phyloP scores from a whole-genome alignment of 2,888 invertebrate species.

The Dinocampus coccinellae region DNA sequence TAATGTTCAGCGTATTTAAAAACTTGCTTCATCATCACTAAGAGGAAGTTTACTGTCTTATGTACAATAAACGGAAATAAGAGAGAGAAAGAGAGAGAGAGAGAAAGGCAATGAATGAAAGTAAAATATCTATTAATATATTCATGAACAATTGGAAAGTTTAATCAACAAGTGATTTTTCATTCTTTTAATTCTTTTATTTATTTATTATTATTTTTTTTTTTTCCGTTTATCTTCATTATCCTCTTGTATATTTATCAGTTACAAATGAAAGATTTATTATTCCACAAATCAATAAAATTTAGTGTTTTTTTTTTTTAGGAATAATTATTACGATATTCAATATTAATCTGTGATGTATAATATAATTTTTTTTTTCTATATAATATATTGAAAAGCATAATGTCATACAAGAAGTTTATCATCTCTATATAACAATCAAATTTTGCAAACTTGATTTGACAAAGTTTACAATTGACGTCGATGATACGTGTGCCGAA shows the following conservation, averaged over 20 bases:
- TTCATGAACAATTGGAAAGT: not conserved
- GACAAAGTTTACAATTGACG: not conserved
- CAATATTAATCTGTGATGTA: too few relatives aligned
- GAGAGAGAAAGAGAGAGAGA: not conserved
- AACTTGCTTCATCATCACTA: not conserved
- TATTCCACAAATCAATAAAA: too few relatives aligned
- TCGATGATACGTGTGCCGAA: not conserved
- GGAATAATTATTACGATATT: too few relatives aligned
- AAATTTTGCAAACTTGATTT: not conserved
- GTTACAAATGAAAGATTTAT: too few relatives aligned
- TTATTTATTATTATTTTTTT: not conserved
- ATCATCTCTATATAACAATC: not conserved
- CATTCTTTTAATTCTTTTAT: too few relatives aligned
- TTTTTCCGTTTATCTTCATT: not conserved
- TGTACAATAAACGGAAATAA: not conserved
- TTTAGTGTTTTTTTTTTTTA: too few relatives aligned
- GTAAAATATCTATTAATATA: not conserved
- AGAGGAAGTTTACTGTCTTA: not conserved
- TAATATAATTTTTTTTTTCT: too few relatives aligned
- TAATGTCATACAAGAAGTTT: not conserved
- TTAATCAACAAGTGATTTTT: conserved; percentile 8
- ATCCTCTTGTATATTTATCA: too few relatives aligned
- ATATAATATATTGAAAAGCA: too few relatives aligned
- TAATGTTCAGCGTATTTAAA: not conserved
- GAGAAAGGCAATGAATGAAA: not conserved